A percentile compares a stretch with the other conserved stretches of the same genome.
phyloP scores from a whole-genome alignment of 2,888 invertebrate species.

The Ormyrus nitidulus region DNA sequence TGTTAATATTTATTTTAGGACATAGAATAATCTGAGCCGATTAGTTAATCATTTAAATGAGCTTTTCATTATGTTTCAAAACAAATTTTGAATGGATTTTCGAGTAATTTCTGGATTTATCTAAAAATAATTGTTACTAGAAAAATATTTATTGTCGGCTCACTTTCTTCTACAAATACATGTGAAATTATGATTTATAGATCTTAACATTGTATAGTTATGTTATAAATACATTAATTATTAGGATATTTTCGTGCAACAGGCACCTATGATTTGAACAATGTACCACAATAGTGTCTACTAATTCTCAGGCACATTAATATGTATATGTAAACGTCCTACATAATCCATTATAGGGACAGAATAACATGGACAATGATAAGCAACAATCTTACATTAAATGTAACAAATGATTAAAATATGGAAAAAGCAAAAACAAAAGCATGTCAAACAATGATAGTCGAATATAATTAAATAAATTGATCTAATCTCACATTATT shows the following conservation, averaged over 20 bases:
- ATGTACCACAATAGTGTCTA: conserved; percentile 7
- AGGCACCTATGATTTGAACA: conserved; percentile 27
- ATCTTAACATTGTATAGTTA: conserved; percentile 13
- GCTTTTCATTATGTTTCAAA: too few relatives aligned
- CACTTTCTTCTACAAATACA: conserved; percentile 1
- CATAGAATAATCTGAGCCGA: too few relatives aligned
- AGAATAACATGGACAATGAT: conserved; percentile 17
- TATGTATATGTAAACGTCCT: neutral
- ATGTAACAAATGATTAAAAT: conserved; percentile 15
- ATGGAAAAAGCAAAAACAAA: conserved; percentile 20
- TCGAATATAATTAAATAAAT: conserved; percentile 5
- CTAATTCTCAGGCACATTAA: conserved; percentile 31
- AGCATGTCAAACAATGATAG: conserved; percentile 17
- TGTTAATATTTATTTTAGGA: too few relatives aligned
- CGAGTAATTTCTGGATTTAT: too few relatives aligned
- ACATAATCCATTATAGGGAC: conserved; percentile 6
- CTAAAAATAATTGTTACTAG: conserved; percentile 14
- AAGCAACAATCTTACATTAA: conserved; percentile 18
- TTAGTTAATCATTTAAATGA: too few relatives aligned
- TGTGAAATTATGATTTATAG: neutral
- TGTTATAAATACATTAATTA: conserved; percentile 30
- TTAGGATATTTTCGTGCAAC: conserved; percentile 6
- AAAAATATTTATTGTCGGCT: conserved; percentile 31
- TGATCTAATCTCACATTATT: too few relatives aligned
- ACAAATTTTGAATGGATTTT: too few relatives aligned